A percentile compares a stretch with the other conserved stretches of the same genome.
Conservation (phyloP, 2,113 vertebrate species). For the Hypocryptadius cinnamomeus region DNA sequence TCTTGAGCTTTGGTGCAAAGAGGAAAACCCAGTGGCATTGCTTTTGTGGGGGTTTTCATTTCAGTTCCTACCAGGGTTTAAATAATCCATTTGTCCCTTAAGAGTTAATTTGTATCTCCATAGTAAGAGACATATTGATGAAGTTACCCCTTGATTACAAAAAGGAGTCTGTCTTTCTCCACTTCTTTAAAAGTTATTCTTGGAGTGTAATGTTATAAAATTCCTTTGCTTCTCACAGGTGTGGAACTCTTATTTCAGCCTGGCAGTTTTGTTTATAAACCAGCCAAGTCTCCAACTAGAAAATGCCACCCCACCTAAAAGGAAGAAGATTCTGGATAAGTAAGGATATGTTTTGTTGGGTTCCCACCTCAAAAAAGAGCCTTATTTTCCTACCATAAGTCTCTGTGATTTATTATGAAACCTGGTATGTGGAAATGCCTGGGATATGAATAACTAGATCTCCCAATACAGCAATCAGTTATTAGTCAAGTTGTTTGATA, state of each 20-base stretch:
- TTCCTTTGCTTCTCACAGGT: slow-evolving; percentile 73
- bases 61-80: background rate
- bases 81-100: background rate
- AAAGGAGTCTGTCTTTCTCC: background rate
- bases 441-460: background rate
- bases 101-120: background rate
- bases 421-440: background rate
- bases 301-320: slow-evolving; percentile 83
- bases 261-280: slow-evolving; percentile 96
- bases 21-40: background rate
- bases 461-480: background rate
- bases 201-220: background rate
- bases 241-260: slow-evolving; percentile 98
- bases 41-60: background rate
- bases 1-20: background rate
- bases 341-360: slow-evolving; percentile 66
- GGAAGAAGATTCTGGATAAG: slow-evolving; percentile 95
- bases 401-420: background rate
- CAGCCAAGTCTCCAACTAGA: slow-evolving; percentile 96
- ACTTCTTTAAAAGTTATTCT: background rate
- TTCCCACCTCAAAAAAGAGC: background rate
- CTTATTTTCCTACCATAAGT: background rate
- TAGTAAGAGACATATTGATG: background rate
- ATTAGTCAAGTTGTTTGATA: background rate
- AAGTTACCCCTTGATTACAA: background rate